Evolutionary conservation across 1,140 invertebrate genomes (phyloP).

Genomic region (Ephestia elutella): DNA sequence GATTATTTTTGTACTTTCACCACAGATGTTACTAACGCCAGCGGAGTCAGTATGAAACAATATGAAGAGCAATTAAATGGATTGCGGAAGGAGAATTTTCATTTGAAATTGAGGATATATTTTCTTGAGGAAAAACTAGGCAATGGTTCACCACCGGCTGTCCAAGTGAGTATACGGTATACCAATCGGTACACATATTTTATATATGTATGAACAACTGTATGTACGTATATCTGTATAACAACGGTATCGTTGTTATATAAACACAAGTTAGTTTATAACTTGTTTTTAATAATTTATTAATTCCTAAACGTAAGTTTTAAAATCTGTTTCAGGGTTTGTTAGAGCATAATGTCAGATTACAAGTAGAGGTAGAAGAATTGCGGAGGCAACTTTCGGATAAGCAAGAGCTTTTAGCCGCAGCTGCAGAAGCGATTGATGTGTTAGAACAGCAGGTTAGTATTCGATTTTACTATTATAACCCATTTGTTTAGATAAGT

Average conservation of each 20-base stretch:
- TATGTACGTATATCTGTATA: no score
- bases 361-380: conserved; percentile 85
- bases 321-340: conserved; percentile 43
- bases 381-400: conserved; percentile 85
- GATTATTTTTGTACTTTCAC: conserved; percentile 6
- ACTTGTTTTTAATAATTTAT: no score
- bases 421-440: conserved; percentile 86
- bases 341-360: conserved; percentile 62
- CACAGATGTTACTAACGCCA: conserved; percentile 53
- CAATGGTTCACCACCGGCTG: conserved; percentile 69
- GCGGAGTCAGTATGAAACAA: conserved; percentile 82
- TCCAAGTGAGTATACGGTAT: conserved; percentile 76
- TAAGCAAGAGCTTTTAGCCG: conserved; percentile 87
- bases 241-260: no score
- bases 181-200: not conserved
- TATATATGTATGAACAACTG: no score
- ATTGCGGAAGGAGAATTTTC: conserved; percentile 93
- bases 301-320: no score
- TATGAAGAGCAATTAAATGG: conserved; percentile 89
- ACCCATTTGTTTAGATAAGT: no score
- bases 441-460: conserved; percentile 78
- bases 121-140: conserved; percentile 91
- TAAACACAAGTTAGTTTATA: no score
- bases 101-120: conserved; percentile 91
- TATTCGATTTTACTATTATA: no score